Base-by-base conservation (phyloP, 1,140 invertebrate genomes). In the Alviniconcha marisindica region DNA sequence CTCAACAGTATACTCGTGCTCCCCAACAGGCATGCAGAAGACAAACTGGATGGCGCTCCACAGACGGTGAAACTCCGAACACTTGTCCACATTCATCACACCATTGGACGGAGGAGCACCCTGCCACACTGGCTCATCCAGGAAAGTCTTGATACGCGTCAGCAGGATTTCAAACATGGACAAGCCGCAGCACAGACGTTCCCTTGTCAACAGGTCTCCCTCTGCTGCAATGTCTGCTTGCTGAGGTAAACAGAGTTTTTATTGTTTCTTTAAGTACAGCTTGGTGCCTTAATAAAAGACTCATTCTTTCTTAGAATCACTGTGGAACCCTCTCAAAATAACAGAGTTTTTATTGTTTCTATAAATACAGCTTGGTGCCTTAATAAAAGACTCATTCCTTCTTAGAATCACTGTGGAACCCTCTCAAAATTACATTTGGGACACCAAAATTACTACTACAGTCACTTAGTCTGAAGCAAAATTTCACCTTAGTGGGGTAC, bases 31-130 rank as follows among this genome's bases (percentile, higher is more conserved):
- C 90, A 98, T 98, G 91, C 98, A 99, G 93, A 99, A 99, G 28
- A 99, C 97, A 95, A 99, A 99, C 94, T 99, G 99, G 24, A 99
- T 94, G 0, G 98, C 98, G 10, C 98, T 99, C 98, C 98, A 99
- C 40, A 99, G 94, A 54, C 98, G 95, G 94, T 99, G 98, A 92
- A 99, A 99, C 94, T 99, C 98, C 0, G 96, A 96, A 92, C 98
- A 99, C 92, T 99, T 98, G 92, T 99, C 98, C 15, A 99, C 96
- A 92, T 98, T 97, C 94, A 99, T 98, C 0, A 99, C 97, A 36
- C 97, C 97, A 94, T 99, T 97, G 56, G 97, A 96, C 71, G 97
- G 96, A 7, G 90, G 87, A 42, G 96, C 96, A 60, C 98, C 97
- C 73, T 96, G 96, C 98, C 98, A 99, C 48, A 98, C 95, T 0